Conservation (phyloP, 2,797 vertebrate species). For the Syndactyla subalaris region DNA sequence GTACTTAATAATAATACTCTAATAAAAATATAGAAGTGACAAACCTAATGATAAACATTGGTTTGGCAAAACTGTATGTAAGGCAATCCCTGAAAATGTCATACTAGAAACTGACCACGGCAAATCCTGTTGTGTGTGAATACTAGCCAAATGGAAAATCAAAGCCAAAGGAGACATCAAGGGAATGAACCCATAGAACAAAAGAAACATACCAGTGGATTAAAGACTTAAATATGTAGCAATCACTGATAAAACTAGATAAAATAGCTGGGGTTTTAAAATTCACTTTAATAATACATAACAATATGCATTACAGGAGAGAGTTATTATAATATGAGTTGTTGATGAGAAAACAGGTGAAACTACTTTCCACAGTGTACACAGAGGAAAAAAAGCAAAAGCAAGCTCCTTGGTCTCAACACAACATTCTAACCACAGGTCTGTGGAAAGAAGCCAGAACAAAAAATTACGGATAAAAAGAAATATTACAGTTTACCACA, state of each 20-base stretch:
- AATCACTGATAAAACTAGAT: neutral
- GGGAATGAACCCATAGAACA: too few relatives aligned
- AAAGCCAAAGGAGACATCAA: too few relatives aligned
- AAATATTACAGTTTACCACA: neutral
- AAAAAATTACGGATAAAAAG: neutral
- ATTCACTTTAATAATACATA: neutral
- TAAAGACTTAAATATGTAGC: neutral
- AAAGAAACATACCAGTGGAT: too few relatives aligned
- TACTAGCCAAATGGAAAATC: too few relatives aligned
- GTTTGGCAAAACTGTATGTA: too few relatives aligned
- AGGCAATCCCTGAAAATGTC: too few relatives aligned
- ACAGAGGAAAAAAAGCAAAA: neutral
- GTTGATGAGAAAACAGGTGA: neutral
- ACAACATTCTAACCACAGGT: neutral
- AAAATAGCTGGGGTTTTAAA: rapidly evolving
- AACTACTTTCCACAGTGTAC: neutral
- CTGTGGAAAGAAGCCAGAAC: neutral
- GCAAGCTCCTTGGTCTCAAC: neutral
- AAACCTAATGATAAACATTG: too few relatives aligned
- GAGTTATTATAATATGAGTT: neutral
- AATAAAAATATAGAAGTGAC: too few relatives aligned
- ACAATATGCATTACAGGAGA: neutral
- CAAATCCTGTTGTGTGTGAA: too few relatives aligned
- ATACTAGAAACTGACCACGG: too few relatives aligned
- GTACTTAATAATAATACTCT: too few relatives aligned